Evolutionary conservation across 1,140 invertebrate genomes (phyloP), one percentile per base, ranked within the genome.

Genomic region (Drosophila nannoptera): DNA sequence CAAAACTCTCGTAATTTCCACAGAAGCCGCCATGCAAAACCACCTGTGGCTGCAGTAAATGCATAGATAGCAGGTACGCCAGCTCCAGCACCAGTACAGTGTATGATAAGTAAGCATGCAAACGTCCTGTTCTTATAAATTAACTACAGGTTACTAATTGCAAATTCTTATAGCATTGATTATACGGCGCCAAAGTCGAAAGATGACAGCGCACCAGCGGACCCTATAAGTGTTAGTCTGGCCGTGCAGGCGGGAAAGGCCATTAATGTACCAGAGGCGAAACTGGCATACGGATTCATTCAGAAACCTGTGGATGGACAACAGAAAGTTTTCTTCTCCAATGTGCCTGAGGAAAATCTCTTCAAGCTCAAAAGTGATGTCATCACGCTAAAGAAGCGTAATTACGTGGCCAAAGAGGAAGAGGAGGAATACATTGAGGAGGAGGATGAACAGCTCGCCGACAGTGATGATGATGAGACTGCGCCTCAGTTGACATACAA

Each of bases 341-440:
- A 90, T 5, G 74, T 91, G 29, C 83, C 90, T 9, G 90, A 91
- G 54, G 90, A 91, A 49, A 90, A 89, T 69, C 78, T 91, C 0
- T 78, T 83, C n/a, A 87, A 77, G 45, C 73, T 90, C 5, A 90
- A 91, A 35, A 90, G 77, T 36, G 88, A 90, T 7, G 81, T 91
- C 4, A 87, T 91, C 11, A 90, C 90, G 22, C 65, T 90, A 3
- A 89, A 89, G 68, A 67, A 83, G 11, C 73, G 64, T 69, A 61
- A 14, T 48, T 86, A 80, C 36, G 48, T 22, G n/a, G 43, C 58
- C 45, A 76, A 80, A 29, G 48, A 70, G 36, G 72, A 78, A 14
- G 78, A 83, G 29, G 82, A 86, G 55, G 74, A 87, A 33, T 81
- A 82, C 16, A 9, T 58, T 5, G 75, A 81, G 53, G 76, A 78